Percentiles rank a stretch among this genome's conserved stretches.
phyloP scores from a whole-genome alignment of 2,113 vertebrate species.

The Pipa parva region DNA sequence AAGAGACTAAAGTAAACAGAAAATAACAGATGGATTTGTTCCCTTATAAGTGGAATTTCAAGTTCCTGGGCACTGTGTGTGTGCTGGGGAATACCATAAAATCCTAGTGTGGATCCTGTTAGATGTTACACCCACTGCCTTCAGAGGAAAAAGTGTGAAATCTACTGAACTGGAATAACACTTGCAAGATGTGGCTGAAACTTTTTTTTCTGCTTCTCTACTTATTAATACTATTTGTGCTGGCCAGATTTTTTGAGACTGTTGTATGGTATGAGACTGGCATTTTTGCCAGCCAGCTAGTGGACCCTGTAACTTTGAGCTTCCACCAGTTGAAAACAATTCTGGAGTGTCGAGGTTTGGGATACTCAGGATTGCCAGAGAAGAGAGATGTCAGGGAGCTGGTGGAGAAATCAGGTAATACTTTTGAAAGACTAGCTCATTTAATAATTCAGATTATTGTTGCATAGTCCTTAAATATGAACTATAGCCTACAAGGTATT shows the following conservation, averaged over 20 bases:
- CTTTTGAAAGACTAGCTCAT: no score
- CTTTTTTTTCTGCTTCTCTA: constrained; percentile 89
- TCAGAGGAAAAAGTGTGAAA: neutral
- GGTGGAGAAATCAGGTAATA: constrained; percentile 85
- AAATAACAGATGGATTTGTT: neutral
- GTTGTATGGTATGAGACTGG: constrained; percentile 94
- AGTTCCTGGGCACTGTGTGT: neutral
- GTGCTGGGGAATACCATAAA: neutral
- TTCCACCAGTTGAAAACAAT: constrained; percentile 89
- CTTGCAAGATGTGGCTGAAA: constrained; percentile 87
- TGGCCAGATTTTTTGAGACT: constrained; percentile 89
- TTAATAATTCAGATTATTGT: no score
- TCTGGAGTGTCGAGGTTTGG: constrained; percentile 85
- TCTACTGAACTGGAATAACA: neutral
- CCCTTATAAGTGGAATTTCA: neutral
- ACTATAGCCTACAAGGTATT: no score
- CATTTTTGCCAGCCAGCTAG: constrained; percentile 85
- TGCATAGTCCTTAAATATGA: no score
- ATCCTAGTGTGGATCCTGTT: neutral
- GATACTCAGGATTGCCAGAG: constrained; percentile 82
- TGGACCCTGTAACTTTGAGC: constrained; percentile 88
- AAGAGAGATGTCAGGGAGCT: constrained; percentile 89
- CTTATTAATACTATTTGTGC: constrained; percentile 81
- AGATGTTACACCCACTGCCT: neutral
- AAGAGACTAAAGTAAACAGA: neutral